These are phyloP conservation scores for Cliona cf. orientalis DNA, from an alignment of 37 sponge, comb jelly and placozoan species.

Conservation along the genomic window DNA sequence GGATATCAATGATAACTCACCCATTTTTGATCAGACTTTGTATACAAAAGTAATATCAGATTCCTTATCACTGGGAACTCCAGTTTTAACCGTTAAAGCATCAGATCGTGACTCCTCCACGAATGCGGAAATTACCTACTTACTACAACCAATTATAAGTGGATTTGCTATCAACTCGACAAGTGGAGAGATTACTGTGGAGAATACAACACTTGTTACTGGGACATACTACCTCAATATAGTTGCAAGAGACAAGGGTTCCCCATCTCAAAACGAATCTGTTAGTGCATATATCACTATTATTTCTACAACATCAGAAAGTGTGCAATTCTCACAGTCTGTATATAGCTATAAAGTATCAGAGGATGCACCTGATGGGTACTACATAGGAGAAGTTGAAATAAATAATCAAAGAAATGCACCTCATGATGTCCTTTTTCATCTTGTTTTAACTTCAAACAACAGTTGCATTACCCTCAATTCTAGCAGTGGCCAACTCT, in stretches of 20 bases:
- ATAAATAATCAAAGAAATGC: background rate
- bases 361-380: constrained; percentile 1
- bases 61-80: background rate
- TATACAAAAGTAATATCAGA: constrained; percentile 8
- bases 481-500: background rate
- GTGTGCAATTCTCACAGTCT: constrained; percentile 2
- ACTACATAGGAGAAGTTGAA: background rate
- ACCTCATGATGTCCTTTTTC: background rate
- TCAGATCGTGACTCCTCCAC: constrained; percentile 1
- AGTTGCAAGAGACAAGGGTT: constrained; percentile 30
- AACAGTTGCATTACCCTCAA: constrained; percentile 4
- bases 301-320: background rate
- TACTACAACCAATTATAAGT: background rate
- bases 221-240: constrained; percentile 22
- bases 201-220: background rate
- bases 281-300: constrained; percentile 16
- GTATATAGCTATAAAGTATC: constrained; percentile 1
- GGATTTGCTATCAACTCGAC: constrained; percentile 12
- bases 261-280: background rate
- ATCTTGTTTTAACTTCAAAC: background rate
- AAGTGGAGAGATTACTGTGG: constrained; percentile 3
- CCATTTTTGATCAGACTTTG: constrained; percentile 5
- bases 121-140: constrained; percentile 14
- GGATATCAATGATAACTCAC: too few species aligned
- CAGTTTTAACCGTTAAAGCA: constrained; percentile 16